Percentiles rank a stretch among this genome's conserved stretches.
Evolutionary conservation across 2,888 invertebrate species (phyloP).

Genomic region (Troides aeacus): DNA sequence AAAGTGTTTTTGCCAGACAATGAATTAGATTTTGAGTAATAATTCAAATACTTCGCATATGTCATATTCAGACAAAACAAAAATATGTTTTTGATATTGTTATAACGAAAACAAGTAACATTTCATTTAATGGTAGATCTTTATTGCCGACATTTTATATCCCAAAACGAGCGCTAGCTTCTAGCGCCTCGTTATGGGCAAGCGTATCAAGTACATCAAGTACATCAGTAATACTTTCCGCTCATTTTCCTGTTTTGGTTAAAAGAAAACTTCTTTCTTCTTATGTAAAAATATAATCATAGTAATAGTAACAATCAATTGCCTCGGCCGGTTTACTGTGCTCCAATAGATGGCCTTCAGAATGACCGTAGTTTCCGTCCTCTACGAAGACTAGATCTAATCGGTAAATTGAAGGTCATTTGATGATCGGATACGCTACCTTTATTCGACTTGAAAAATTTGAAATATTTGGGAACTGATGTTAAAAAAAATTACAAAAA

Average conservation of each 20-base stretch:
- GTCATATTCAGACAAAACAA: neutral
- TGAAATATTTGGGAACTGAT: neutral
- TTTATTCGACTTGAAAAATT: neutral
- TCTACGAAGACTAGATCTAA: constrained; percentile 32
- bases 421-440: constrained; percentile 30
- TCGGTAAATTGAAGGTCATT: constrained; percentile 37
- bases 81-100: neutral
- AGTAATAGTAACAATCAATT: constrained; percentile 9
- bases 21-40: neutral
- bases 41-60: neutral
- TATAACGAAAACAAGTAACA: neutral
- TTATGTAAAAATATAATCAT: neutral
- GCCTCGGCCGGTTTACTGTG: neutral
- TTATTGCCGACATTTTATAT: too few relatives aligned
- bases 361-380: constrained; percentile 26
- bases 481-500: neutral
- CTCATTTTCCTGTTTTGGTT: too few relatives aligned
- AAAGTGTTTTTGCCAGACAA: neutral
- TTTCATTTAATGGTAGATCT: too few relatives aligned
- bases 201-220: too few relatives aligned
- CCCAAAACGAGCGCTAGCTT: too few relatives aligned
- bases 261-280: too few relatives aligned
- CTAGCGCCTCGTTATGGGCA: too few relatives aligned
- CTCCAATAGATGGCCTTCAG: constrained; percentile 21
- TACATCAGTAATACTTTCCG: too few relatives aligned